Evolutionary conservation across 2,113 vertebrate species (phyloP).

Genomic region (Apodemus speciosus): DNA sequence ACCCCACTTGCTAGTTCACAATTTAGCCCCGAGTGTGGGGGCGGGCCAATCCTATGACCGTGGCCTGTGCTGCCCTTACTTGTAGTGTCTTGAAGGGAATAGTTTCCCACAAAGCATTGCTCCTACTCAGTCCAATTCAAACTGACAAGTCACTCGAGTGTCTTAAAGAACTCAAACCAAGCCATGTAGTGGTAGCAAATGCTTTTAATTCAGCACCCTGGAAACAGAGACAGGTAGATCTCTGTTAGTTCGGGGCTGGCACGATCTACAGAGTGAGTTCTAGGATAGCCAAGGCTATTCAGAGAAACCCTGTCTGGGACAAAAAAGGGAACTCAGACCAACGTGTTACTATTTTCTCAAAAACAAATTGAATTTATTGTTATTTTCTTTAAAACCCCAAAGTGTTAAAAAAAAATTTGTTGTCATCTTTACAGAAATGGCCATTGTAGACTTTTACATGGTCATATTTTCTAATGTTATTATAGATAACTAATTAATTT

Average conservation of each 20-base stretch:
- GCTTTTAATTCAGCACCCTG: not conserved
- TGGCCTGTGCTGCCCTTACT: rapidly evolving
- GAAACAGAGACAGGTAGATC: not conserved
- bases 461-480: conserved; percentile 27
- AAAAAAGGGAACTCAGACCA: not conserved
- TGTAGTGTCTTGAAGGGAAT: not conserved
- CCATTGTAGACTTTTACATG: not conserved
- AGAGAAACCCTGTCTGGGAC: not conserved
- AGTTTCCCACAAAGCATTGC: not conserved
- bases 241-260: not conserved
- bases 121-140: not conserved
- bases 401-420: conserved; percentile 15
- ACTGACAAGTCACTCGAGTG: not conserved
- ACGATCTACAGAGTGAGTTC: not conserved
- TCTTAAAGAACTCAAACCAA: conserved; percentile 7
- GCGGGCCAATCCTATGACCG: rapidly evolving
- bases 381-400: not conserved
- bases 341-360: not conserved
- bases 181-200: not conserved
- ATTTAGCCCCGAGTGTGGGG: not conserved
- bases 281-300: not conserved
- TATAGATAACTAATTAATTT: conserved; percentile 12
- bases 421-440: not conserved
- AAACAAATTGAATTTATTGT: not conserved
- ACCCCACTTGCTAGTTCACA: not conserved